Conservation (phyloP, 2,113 vertebrate species). For the Actinemys pallida region DNA sequence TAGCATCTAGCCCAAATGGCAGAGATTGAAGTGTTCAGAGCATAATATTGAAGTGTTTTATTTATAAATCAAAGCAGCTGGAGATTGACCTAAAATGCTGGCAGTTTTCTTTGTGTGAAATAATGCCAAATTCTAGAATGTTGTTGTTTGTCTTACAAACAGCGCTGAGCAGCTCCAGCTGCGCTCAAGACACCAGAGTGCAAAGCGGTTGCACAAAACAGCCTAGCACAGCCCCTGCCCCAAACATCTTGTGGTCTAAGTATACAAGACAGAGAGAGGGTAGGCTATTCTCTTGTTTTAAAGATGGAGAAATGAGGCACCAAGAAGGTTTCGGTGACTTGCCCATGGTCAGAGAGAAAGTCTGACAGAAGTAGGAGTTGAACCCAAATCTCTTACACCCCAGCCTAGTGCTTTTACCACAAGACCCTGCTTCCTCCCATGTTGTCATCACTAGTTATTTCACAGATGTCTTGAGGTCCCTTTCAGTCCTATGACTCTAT, state of each 20-base stretch:
- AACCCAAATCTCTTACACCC: background rate
- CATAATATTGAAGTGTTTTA: constrained; percentile 57
- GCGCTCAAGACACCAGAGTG: background rate
- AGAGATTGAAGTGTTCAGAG: constrained; percentile 33
- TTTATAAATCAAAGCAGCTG: constrained; percentile 50
- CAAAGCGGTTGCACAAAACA: background rate
- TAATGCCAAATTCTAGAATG: background rate
- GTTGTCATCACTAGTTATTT: background rate
- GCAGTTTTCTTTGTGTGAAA: constrained; percentile 46
- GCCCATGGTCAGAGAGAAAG: background rate
- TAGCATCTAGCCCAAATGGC: constrained; percentile 7
- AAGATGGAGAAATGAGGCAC: background rate
- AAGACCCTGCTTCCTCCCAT: background rate
- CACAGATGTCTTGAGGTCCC: background rate
- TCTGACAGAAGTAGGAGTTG: background rate
- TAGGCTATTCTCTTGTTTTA: background rate
- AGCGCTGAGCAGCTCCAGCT: background rate
- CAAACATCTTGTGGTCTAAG: background rate
- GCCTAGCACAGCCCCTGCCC: background rate
- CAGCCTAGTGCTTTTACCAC: background rate
- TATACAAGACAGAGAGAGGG: background rate
- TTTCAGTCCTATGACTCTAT: no score
- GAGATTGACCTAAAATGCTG: constrained; percentile 45
- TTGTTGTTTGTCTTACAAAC: background rate
- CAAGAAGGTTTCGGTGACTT: background rate